These are phyloP conservation scores for Sebastes kiyomatsui DNA, from an alignment of 2,797 vertebrate species.

Conservation along the genomic window DNA sequence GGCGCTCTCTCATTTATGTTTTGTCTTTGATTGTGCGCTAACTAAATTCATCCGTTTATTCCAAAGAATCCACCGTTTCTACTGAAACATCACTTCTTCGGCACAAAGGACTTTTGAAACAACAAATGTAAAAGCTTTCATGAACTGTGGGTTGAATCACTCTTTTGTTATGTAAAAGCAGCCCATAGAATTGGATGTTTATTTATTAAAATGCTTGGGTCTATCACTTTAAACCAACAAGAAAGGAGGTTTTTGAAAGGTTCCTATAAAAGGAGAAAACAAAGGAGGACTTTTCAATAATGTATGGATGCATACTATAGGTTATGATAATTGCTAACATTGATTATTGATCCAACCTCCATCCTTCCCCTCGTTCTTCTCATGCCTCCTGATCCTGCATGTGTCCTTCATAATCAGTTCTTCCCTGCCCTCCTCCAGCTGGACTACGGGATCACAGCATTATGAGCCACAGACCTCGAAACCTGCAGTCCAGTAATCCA, in stretches of 20 bases:
- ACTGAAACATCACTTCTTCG: not conserved
- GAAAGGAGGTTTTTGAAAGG: not conserved
- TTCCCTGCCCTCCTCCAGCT: slow-evolving; percentile 20
- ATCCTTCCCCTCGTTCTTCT: not conserved
- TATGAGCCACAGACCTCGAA: slow-evolving; percentile 25
- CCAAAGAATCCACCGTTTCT: not conserved
- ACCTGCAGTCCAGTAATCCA: slow-evolving; percentile 34
- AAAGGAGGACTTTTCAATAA: not conserved
- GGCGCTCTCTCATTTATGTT: slow-evolving; percentile 6
- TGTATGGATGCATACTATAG: not conserved
- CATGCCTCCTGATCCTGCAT: not conserved
- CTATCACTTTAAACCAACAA: not conserved
- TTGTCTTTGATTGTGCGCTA: not conserved
- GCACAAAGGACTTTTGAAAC: slow-evolving; percentile 5
- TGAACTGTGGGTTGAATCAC: not conserved
- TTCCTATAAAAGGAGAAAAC: not conserved
- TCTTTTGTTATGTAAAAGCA: slow-evolving; percentile 18
- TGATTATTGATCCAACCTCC: slow-evolving; percentile 23
- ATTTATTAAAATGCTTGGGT: not conserved
- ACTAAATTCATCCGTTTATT: slow-evolving; percentile 11
- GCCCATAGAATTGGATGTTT: not conserved
- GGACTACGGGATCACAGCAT: slow-evolving; percentile 31
- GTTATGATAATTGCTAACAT: slow-evolving; percentile 20
- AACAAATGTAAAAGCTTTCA: not conserved
- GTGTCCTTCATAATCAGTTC: slow-evolving; percentile 22